Evolutionary conservation across 1,140 invertebrate genomes (phyloP).

Genomic region (Centruroides vittatus): DNA sequence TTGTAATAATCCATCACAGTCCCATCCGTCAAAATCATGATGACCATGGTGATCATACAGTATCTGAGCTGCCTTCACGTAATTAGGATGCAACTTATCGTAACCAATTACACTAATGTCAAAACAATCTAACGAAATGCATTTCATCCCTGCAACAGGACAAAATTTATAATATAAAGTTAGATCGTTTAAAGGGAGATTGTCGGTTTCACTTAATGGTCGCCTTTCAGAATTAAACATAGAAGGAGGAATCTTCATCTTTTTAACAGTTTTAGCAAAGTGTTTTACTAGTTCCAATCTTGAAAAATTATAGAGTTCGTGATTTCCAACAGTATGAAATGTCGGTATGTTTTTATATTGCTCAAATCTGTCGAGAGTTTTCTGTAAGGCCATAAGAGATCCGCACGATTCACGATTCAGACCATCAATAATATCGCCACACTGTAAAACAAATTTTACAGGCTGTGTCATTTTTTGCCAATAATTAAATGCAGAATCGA

Average conservation of each 20-base stretch:
- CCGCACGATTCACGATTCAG: slow-evolving; percentile 17
- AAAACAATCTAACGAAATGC: slow-evolving; percentile 29
- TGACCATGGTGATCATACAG: slow-evolving; percentile 23
- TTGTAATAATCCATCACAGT: slow-evolving; percentile 16
- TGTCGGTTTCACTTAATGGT: background rate
- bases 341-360: slow-evolving; percentile 19
- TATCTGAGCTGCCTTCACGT: slow-evolving; percentile 18
- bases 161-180: slow-evolving; percentile 24
- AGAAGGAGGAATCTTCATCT: slow-evolving; percentile 6
- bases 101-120: slow-evolving; percentile 27
- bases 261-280: slow-evolving; percentile 13
- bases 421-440: slow-evolving; percentile 32
- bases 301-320: slow-evolving; percentile 31
- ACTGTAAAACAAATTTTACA: slow-evolving; percentile 26
- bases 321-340: slow-evolving; percentile 30
- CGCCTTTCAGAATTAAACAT: slow-evolving; percentile 1
- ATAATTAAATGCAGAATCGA: slow-evolving; percentile 23
- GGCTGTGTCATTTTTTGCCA: slow-evolving; percentile 22
- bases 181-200: background rate
- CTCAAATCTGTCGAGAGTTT: slow-evolving; percentile 15
- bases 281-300: slow-evolving; percentile 17
- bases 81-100: slow-evolving; percentile 13
- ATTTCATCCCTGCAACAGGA: slow-evolving; percentile 19
- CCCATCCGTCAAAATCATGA: slow-evolving; percentile 24
- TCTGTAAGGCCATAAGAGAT: slow-evolving; percentile 7